Conservation (phyloP, 2,888 invertebrate genomes). For the Pollenia amentaria region DNA sequence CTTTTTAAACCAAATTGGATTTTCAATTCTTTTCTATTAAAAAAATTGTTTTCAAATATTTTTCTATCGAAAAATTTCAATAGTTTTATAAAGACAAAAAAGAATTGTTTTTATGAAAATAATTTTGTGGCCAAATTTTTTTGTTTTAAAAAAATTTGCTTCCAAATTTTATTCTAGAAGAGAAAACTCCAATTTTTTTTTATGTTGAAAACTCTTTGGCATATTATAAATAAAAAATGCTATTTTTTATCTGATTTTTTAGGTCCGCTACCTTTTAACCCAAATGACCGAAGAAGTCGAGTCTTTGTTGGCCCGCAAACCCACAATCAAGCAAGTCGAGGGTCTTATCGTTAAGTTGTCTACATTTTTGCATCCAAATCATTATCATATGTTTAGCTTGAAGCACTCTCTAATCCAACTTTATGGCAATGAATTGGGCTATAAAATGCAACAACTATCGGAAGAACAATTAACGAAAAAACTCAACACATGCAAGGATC, state of each 20-base stretch:
- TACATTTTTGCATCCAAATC: conserved; percentile 92
- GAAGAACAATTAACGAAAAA: conserved; percentile 88
- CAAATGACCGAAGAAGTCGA: conserved; percentile 92
- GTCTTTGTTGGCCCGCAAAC: conserved; percentile 86
- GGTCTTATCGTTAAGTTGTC: conserved; percentile 88
- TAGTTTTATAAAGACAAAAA: too few species aligned
- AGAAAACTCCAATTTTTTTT: too few species aligned
- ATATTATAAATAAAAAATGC: neutral
- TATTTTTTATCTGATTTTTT: conserved; percentile 11
- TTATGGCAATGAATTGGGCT: conserved; percentile 89
- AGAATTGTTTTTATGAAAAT: too few species aligned
- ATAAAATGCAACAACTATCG: conserved; percentile 85
- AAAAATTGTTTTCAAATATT: too few species aligned
- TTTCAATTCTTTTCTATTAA: too few species aligned
- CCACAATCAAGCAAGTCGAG: conserved; percentile 87
- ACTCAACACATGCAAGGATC: conserved; percentile 88
- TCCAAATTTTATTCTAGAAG: too few species aligned
- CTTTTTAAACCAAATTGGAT: too few species aligned
- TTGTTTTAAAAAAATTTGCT: too few species aligned
- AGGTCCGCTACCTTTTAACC: conserved; percentile 86
- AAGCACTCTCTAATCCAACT: conserved; percentile 93
- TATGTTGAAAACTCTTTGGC: neutral
- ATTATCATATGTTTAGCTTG: conserved; percentile 92
- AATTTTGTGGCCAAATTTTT: too few species aligned
- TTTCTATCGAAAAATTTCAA: too few species aligned